phyloP scores from a whole-genome alignment of 2,113 vertebrate genomes.

The Spilogale gracilis region DNA sequence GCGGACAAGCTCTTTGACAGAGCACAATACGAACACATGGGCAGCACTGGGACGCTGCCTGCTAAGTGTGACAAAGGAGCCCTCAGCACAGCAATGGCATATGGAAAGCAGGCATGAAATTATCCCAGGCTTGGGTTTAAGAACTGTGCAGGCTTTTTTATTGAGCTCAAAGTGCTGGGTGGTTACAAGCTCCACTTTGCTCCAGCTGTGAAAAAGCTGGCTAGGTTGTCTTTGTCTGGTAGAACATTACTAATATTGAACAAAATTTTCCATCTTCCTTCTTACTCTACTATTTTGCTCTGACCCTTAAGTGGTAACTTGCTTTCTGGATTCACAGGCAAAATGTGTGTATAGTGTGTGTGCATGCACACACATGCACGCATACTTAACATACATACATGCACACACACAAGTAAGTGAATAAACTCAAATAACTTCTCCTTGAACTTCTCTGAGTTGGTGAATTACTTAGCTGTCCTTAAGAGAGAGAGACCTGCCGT shows the following conservation, averaged over 20 bases:
- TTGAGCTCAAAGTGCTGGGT: not conserved
- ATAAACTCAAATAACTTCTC: not conserved
- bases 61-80: constrained; percentile 65
- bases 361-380: not conserved
- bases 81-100: not conserved
- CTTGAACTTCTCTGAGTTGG: not conserved
- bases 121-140: not conserved
- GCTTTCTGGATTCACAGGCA: not conserved
- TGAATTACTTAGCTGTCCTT: constrained; percentile 1
- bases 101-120: constrained; percentile 53
- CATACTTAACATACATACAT: not conserved
- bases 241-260: constrained; percentile 49
- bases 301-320: not conserved
- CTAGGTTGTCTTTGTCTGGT: constrained; percentile 55
- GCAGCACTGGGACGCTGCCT: constrained; percentile 41
- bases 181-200: constrained; percentile 28
- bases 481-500: not conserved
- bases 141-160: not conserved
- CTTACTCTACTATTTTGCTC: not conserved
- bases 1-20: constrained; percentile 36
- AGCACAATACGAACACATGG: constrained; percentile 45
- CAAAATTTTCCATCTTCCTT: constrained; percentile 23
- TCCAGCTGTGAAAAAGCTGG: constrained; percentile 37
- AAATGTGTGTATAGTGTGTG: not conserved
- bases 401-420: not conserved